These are phyloP conservation scores for Liparis tanakae DNA, from an alignment of 2,797 vertebrate genomes.

Conservation along the genomic window DNA sequence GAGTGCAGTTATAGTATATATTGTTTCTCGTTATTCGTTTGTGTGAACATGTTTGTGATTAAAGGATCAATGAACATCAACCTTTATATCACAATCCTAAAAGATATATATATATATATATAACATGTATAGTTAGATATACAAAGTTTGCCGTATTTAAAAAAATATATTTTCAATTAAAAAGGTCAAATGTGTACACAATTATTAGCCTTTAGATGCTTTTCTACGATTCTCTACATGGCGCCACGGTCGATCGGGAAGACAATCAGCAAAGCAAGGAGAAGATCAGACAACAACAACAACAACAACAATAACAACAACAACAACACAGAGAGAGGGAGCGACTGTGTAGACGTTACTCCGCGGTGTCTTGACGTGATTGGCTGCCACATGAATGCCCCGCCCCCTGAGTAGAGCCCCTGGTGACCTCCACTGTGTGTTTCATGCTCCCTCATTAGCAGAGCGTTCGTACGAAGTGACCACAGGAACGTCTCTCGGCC, in stretches of 20 bases:
- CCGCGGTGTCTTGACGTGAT: too few species aligned
- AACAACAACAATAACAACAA: not conserved
- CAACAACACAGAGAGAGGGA: not conserved
- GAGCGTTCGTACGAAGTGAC: slow-evolving; percentile 7
- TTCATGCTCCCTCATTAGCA: not conserved
- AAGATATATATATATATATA: too few species aligned
- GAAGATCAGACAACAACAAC: not conserved
- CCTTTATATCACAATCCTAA: too few species aligned
- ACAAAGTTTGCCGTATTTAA: not conserved
- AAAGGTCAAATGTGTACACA: not conserved
- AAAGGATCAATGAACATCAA: not conserved
- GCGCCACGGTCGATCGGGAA: too few species aligned
- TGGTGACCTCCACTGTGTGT: not conserved
- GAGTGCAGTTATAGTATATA: slow-evolving; percentile 65
- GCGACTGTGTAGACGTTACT: not conserved
- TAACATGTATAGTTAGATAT: not conserved
- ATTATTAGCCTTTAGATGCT: not conserved
- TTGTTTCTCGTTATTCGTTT: not conserved
- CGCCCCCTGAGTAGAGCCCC: not conserved
- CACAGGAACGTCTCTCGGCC: slow-evolving; percentile 20
- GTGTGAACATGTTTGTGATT: not conserved
- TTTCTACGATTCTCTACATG: not conserved
- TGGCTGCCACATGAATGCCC: too few species aligned
- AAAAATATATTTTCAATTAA: not conserved
- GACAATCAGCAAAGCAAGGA: not conserved